Conservation (phyloP, 2,113 vertebrate species). For the Hucho hucho region DNA sequence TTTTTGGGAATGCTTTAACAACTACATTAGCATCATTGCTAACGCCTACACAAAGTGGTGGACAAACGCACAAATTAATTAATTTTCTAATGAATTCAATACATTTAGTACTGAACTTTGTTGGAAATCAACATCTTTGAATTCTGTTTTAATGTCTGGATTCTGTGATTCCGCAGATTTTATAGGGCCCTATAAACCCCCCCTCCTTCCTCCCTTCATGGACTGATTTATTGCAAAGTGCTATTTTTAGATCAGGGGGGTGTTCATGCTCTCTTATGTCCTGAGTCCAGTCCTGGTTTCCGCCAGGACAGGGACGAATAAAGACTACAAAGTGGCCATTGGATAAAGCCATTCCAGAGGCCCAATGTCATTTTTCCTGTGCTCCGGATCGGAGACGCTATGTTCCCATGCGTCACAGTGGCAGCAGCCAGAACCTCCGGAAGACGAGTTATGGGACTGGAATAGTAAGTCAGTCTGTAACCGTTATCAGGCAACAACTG, state of each 20-base stretch:
- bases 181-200: neutral
- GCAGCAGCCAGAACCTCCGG: neutral
- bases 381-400: constrained; percentile 16
- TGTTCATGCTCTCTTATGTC: neutral
- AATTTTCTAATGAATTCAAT: too few relatives aligned
- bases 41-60: too few relatives aligned
- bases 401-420: constrained; percentile 5
- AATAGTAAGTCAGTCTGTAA: constrained; percentile 1
- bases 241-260: constrained; percentile 55
- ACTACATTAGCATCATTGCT: too few relatives aligned
- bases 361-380: constrained; percentile 27
- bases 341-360: neutral
- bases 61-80: too few relatives aligned
- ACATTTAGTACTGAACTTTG: too few relatives aligned
- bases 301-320: constrained; percentile 27
- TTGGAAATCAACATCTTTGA: too few relatives aligned
- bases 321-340: constrained; percentile 30
- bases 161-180: too few relatives aligned
- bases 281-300: constrained; percentile 25
- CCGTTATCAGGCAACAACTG: neutral
- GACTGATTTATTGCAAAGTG: constrained; percentile 26
- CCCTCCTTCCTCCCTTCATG: constrained; percentile 8
- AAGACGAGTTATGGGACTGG: constrained; percentile 6
- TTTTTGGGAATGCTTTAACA: too few relatives aligned
- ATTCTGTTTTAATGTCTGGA: too few relatives aligned